Base-by-base conservation (phyloP, 2,113 vertebrate genomes). In the Pycnonotus jocosus region DNA sequence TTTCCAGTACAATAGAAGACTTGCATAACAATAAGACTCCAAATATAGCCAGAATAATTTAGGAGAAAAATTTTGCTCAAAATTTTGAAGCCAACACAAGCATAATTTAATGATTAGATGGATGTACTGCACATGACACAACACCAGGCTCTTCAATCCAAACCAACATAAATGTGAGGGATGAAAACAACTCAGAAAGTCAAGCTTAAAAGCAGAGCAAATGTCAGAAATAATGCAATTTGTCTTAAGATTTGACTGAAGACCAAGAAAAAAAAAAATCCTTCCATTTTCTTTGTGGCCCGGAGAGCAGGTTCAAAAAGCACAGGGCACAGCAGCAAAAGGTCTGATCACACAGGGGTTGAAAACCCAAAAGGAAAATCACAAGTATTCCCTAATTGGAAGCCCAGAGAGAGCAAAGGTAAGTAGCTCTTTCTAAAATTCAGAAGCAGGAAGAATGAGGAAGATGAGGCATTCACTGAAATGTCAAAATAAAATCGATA, bases 401-500 rank as follows among this genome's bases (percentile, higher is more conserved):
- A 96, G 81, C 93, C 84, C 18, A 14, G 53, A 90, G 54, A 73
- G 82, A 95, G 92, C 68, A 97, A 96, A 94, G 79, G 87, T 73
- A 80, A 94, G 86, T 47, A 88, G 60, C 65, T 84, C 80, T 90
- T 97, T 97, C 97, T 97, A 81, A 97, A 96, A 90, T 79, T 93
- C 66, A 86, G 93, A 91, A 54, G 79, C 94, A 93, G 93, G 86
- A 92, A 96, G 95, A 79, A 78, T 22, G 95, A 88, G 90, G 95
- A 95, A 92, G 94, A 96, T 77, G 94, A 95, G 96, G 96, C 37
- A 76, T 30, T 79, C 92, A 92, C 93, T 86, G 94, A 97, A 97
- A 97, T 95, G 95, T 96, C 97, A 97, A 93, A 93, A 96, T 93
- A 95, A 97, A 97, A 97, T 97, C 72, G 0, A 97, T 97, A 78